Conservation (phyloP, 2,797 vertebrate genomes). For the Molothrus ater region DNA sequence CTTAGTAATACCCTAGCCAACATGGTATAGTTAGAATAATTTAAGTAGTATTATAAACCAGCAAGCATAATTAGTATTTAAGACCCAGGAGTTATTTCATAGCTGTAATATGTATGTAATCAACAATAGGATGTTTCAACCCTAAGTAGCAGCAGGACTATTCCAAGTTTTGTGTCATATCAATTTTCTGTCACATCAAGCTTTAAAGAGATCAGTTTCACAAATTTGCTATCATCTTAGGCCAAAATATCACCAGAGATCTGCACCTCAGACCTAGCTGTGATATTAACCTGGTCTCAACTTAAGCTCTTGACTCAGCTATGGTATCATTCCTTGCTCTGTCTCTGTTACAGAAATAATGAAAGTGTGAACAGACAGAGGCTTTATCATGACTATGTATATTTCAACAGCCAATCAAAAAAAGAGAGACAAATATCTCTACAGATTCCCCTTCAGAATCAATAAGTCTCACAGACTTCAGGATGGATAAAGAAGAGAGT, state of each 20-base stretch:
- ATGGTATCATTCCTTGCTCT: background rate
- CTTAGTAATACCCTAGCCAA: background rate
- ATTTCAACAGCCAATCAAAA: conserved; percentile 11
- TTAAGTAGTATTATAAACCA: background rate
- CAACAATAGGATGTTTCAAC: background rate
- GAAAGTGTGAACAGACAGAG: background rate
- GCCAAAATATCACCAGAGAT: background rate
- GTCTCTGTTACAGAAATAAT: background rate
- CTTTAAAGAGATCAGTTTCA: background rate
- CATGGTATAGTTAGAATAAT: background rate
- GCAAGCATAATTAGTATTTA: background rate
- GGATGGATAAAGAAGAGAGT: background rate
- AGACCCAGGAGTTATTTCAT: background rate
- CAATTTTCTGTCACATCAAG: background rate
- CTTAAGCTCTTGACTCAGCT: background rate
- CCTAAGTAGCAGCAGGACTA: background rate
- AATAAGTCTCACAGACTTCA: background rate
- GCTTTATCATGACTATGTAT: background rate
- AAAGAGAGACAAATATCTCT: background rate
- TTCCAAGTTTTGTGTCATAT: background rate
- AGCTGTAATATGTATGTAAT: background rate
- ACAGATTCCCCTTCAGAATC: background rate
- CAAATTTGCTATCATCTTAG: background rate
- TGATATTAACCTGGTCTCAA: background rate
- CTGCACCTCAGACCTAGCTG: background rate